These are phyloP conservation scores for Pentamera pediparva DNA, from an alignment of 53 echinoderm and acorn worm genomes.

Conservation along the genomic window DNA sequence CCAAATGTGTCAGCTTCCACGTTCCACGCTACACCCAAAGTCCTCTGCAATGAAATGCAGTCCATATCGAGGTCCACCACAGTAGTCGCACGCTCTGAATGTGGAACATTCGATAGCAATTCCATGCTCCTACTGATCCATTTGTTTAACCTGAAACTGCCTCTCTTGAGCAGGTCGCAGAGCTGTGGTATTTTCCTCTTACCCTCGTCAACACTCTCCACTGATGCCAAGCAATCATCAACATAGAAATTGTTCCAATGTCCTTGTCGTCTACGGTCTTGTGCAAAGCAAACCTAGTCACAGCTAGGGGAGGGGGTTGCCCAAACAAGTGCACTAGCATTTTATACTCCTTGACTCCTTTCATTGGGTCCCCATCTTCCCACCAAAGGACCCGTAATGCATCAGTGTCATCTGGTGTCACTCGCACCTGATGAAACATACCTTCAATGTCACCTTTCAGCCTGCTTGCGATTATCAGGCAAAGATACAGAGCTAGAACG, in stretches of 20 bases:
- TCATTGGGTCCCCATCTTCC: conserved; percentile 19
- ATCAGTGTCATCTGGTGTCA: conserved; percentile 33
- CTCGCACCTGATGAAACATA: conserved; percentile 43
- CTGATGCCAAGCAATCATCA: conserved; percentile 54
- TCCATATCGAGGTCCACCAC: conserved; percentile 21
- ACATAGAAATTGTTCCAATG: conserved; percentile 42
- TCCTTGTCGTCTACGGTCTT: conserved; percentile 21
- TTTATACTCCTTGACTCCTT: neutral
- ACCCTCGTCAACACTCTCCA: conserved; percentile 25
- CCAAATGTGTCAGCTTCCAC: conserved; percentile 37
- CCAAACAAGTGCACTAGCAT: conserved; percentile 45
- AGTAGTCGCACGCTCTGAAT: conserved; percentile 36
- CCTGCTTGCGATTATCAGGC: conserved; percentile 35
- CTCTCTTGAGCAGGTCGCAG: conserved; percentile 14
- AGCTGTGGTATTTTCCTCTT: conserved; percentile 9
- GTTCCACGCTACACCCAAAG: conserved; percentile 52
- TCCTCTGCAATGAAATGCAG: conserved; percentile 34
- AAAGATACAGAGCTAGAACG: conserved; percentile 10
- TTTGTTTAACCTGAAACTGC: conserved; percentile 44
- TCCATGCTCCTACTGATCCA: conserved; percentile 38
- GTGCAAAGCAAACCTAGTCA: conserved; percentile 24
- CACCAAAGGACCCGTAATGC: conserved; percentile 51
- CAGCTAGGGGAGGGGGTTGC: conserved; percentile 37
- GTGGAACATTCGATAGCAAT: conserved; percentile 8
- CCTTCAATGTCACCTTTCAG: conserved; percentile 36